Evolutionary conservation across 2,888 invertebrate genomes (phyloP).

Genomic region (Platypus cylindrus): DNA sequence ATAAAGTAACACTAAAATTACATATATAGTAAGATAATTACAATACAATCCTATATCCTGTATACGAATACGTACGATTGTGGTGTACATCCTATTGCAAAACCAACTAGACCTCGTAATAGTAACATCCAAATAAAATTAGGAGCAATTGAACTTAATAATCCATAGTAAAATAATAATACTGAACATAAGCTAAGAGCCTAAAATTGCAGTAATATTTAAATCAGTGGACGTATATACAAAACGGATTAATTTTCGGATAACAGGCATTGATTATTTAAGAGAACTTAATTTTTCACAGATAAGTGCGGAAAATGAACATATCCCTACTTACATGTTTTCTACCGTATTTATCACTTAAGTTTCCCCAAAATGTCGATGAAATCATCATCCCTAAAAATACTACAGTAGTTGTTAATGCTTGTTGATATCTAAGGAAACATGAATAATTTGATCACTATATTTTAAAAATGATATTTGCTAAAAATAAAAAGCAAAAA

Average conservation of each 20-base stretch:
- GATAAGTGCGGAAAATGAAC: not conserved
- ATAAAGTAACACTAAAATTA: conserved; percentile 71
- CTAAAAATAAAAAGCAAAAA: conserved; percentile 1
- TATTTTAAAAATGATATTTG: conserved; percentile 9
- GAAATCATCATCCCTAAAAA: conserved; percentile 96
- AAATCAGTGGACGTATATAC: not conserved
- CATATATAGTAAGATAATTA: conserved; percentile 15
- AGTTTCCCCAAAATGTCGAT: conserved; percentile 89
- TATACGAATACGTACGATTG: conserved; percentile 68
- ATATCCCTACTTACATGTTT: conserved; percentile 48
- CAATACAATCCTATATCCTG: conserved; percentile 3
- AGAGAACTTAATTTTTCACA: not conserved
- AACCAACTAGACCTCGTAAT: conserved; percentile 84
- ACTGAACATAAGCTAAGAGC: conserved; percentile 85
- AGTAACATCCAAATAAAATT: conserved; percentile 84
- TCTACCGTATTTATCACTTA: conserved; percentile 86
- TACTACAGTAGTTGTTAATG: conserved; percentile 84
- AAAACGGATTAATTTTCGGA: too few relatives aligned
- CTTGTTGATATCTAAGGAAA: conserved; percentile 66
- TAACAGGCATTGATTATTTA: too few relatives aligned
- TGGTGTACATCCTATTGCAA: conserved; percentile 92
- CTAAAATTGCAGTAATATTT: conserved; percentile 36
- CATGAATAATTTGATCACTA: conserved; percentile 3
- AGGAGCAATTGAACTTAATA: conserved; percentile 81
- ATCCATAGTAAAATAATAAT: conserved; percentile 79